phyloP scores from a whole-genome alignment of 2,113 vertebrate species.

The Aythya baeri region DNA sequence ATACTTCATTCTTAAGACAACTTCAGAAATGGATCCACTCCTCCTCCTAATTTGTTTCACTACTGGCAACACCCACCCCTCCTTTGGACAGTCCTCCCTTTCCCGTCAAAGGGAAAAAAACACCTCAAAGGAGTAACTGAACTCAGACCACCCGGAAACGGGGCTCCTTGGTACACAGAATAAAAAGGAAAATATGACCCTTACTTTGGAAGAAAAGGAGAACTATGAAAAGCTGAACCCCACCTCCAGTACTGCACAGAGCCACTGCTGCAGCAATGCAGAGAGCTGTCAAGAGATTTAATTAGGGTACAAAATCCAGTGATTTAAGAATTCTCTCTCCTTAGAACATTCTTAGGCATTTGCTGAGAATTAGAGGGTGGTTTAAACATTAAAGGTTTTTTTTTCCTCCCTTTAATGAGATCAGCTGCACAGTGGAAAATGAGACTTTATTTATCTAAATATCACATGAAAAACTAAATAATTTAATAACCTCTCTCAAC shows the following conservation, averaged over 20 bases:
- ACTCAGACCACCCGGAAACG: background rate
- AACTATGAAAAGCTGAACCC: conserved; percentile 9
- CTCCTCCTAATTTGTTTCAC: conserved; percentile 57
- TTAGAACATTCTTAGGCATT: conserved; percentile 63
- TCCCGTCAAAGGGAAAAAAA: background rate
- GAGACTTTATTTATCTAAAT: conserved; percentile 70
- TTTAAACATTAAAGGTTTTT: conserved; percentile 51
- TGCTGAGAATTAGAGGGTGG: conserved; percentile 52
- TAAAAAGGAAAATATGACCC: background rate
- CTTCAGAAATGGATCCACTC: conserved; percentile 45
- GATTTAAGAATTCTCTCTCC: conserved; percentile 60
- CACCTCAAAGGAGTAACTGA: background rate
- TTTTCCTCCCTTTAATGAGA: conserved; percentile 50
- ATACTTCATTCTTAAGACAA: conserved; percentile 47
- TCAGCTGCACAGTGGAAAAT: conserved; percentile 52
- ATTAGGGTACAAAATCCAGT: conserved; percentile 62
- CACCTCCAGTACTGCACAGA: conserved; percentile 13
- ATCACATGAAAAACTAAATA: conserved; percentile 68
- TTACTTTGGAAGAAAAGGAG: background rate
- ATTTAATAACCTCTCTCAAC: conserved; percentile 57
- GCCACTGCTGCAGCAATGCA: background rate
- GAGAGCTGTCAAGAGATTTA: conserved; percentile 56
- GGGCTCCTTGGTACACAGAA: background rate
- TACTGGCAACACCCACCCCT: background rate
- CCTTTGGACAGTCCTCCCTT: background rate